A percentile compares a stretch with the other conserved stretches of the same genome.
phyloP scores from a whole-genome alignment of 1,140 invertebrate species.

The Drosophila ambigua region DNA sequence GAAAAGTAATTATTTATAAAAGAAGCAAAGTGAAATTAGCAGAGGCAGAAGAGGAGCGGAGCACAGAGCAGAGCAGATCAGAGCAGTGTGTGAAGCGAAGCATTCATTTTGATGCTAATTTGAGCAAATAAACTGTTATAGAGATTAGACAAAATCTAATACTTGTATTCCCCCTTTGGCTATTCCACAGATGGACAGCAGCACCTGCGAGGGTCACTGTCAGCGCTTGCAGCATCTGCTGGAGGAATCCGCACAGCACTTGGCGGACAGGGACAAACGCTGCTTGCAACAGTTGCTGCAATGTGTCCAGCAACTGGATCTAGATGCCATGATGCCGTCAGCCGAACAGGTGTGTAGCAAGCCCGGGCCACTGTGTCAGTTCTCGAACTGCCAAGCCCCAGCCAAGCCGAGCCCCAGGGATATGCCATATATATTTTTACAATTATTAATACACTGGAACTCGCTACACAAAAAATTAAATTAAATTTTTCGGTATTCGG shows the following conservation, averaged over 20 bases:
- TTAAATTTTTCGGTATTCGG: slow-evolving; percentile 44
- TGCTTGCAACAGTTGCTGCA: slow-evolving; percentile 86
- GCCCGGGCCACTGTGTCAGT: background rate
- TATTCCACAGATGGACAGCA: slow-evolving; percentile 64
- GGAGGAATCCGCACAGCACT: slow-evolving; percentile 42
- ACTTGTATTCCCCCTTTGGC: slow-evolving; percentile 6
- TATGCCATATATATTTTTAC: slow-evolving; percentile 4
- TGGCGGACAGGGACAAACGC: slow-evolving; percentile 85
- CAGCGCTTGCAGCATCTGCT: slow-evolving; percentile 63
- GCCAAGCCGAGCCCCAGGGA: background rate
- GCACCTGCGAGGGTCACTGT: slow-evolving; percentile 73
- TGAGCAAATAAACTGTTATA: slow-evolving; percentile 20
- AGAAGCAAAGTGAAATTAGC: slow-evolving; percentile 64
- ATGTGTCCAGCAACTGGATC: slow-evolving; percentile 86
- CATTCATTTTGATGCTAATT: slow-evolving; percentile 46
- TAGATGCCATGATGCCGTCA: slow-evolving; percentile 72
- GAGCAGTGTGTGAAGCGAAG: slow-evolving; percentile 27
- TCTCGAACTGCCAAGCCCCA: background rate
- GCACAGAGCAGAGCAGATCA: slow-evolving; percentile 38
- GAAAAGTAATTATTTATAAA: slow-evolving; percentile 55
- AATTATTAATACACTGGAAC: slow-evolving; percentile 3
- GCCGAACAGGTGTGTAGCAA: slow-evolving; percentile 55
- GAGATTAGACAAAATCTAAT: background rate
- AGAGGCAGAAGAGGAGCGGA: slow-evolving; percentile 15
- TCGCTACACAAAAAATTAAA: slow-evolving; percentile 32